Evolutionary conservation across 2,888 invertebrate species (phyloP), one percentile per base, ranked within the genome.

Genomic region (Leucania comma): DNA sequence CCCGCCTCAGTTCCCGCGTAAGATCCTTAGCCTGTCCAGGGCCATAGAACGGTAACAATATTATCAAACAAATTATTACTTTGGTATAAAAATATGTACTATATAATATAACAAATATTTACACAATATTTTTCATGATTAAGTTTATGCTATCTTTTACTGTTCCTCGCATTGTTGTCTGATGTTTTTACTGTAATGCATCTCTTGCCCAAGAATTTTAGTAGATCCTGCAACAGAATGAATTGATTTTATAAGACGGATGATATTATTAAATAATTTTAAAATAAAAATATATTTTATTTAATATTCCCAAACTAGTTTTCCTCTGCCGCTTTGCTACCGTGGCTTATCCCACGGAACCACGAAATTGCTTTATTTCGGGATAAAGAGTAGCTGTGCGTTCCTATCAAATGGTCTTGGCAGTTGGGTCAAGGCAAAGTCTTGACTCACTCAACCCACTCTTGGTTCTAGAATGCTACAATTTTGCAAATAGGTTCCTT

Each of bases 121-220:
- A 75, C 38, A 81, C 63, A 70, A 70, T 71, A 62, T 61, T 64
- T 75, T 71, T 58, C 77, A 79, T 72, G 74, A 82, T 83, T 80
- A 6, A 53, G 26, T 71, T 50, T n/a, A 12, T 83, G 66, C 60
- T 86, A 90, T 86, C 86, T 87, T 82, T 88, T 93, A 65, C 85
- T 88, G 72, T 92, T 95, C 70, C 91, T 92, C 2, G 86, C 75
- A 51, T 93, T 92, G 64, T 93, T 96, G 46, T 95, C 95, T 79
- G 93, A 82, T 75, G 96, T 93, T 81, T 96, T 97, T 38, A 97
- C 97, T 76, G 97, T 97, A 75, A 97, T 97, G 86, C 97, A 97
- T 85, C 97, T 97, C 81, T 96, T 96, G 90, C 97, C 97, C 82
- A 97, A 92, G 88, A 97, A 97, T 75, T 94, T 95, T 67, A 97